phyloP scores from a whole-genome alignment of 2,888 invertebrate genomes.

The Drosophila infuscata region DNA sequence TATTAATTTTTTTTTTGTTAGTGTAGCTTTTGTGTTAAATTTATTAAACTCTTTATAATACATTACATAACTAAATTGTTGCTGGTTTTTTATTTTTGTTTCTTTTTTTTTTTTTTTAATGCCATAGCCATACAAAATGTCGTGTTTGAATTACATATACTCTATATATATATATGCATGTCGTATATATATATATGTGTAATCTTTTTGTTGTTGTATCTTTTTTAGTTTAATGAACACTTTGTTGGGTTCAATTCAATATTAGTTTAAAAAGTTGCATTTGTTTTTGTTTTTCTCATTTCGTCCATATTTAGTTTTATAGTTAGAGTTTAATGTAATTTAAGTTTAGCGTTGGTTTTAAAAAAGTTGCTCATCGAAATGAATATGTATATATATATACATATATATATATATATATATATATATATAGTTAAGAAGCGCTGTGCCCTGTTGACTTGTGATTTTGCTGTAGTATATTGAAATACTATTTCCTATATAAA shows the following conservation, averaged over 20 bases:
- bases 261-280: constrained; percentile 74
- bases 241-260: constrained; percentile 84
- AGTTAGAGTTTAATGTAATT: constrained; percentile 54
- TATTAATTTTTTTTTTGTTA: constrained; percentile 35
- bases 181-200: constrained; percentile 35
- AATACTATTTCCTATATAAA: constrained; percentile 57
- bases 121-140: constrained; percentile 77
- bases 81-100: constrained; percentile 29
- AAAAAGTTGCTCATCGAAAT: constrained; percentile 71
- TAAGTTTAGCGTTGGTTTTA: constrained; percentile 71
- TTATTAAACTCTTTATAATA: constrained; percentile 75
- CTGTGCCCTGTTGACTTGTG: constrained; percentile 80
- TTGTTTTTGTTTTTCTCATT: constrained; percentile 34
- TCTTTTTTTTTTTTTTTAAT: constrained; percentile 33
- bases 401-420: constrained; percentile 5
- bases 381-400: constrained; percentile 50
- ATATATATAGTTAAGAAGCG: constrained; percentile 73
- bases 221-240: constrained; percentile 83
- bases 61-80: constrained; percentile 72
- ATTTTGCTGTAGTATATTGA: constrained; percentile 34
- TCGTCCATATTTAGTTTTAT: constrained; percentile 38
- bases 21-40: constrained; percentile 58
- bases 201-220: constrained; percentile 41
- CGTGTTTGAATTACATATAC: constrained; percentile 43
- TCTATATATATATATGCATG: constrained; percentile 16